Conservation (phyloP, 2,797 vertebrate species). For the Poecilia velifera region DNA sequence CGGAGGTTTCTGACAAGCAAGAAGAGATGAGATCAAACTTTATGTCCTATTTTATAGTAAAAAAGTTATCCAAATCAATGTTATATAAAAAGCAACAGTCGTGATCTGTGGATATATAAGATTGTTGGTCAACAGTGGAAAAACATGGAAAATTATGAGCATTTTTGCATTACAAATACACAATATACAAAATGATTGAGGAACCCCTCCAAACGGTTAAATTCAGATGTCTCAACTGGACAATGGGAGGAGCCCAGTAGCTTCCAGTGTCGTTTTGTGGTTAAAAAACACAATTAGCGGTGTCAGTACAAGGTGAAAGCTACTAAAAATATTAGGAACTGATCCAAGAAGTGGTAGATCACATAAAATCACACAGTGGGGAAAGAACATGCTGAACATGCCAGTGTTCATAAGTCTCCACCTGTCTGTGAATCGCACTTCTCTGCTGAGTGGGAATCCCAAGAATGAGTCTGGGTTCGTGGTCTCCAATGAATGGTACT, state of each 20-base stretch:
- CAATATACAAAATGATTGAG: neutral
- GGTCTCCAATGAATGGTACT: neutral
- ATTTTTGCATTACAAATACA: constrained; percentile 12
- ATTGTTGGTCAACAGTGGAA: constrained; percentile 39
- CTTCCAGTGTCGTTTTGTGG: neutral
- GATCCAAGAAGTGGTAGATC: neutral
- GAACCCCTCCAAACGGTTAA: neutral
- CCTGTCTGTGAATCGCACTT: neutral
- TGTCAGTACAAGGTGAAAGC: neutral
- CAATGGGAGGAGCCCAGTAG: neutral
- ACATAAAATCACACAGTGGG: neutral
- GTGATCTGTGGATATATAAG: constrained; percentile 57
- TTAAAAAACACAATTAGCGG: neutral
- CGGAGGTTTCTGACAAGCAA: constrained; percentile 29
- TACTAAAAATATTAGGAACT: neutral
- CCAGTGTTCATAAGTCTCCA: neutral
- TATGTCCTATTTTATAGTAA: constrained; percentile 32
- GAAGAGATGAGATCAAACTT: constrained; percentile 7
- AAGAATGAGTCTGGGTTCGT: neutral
- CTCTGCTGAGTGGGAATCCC: neutral
- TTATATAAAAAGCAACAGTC: constrained; percentile 48
- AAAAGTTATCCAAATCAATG: constrained; percentile 41
- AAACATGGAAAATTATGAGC: constrained; percentile 39
- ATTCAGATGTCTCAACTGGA: neutral
- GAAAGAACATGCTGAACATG: neutral